Evolutionary conservation across 2,888 invertebrate genomes (phyloP).

Genomic region (Conomelus anceps): DNA sequence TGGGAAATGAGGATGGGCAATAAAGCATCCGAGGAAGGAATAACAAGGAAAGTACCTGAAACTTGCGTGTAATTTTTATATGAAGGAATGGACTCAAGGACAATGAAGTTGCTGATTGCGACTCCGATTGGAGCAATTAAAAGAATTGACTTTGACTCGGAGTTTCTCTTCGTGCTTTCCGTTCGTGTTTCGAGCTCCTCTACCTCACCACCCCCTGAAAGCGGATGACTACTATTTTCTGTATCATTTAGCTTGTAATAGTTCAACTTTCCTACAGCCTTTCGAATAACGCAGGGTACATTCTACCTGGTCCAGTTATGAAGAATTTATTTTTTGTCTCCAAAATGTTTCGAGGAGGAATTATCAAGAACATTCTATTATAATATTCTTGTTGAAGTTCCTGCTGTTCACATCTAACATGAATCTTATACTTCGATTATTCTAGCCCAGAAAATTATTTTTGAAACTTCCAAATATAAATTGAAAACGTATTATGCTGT

Average conservation of each 20-base stretch:
- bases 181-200: background rate
- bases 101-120: background rate
- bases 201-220: too few species aligned
- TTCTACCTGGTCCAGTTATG: background rate
- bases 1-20: background rate
- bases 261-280: background rate
- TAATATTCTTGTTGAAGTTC: too few species aligned
- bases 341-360: background rate
- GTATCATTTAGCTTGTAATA: background rate
- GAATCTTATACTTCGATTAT: too few species aligned
- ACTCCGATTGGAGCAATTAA: background rate
- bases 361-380: too few species aligned
- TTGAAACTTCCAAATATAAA: too few species aligned
- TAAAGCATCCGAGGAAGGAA: background rate
- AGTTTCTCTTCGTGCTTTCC: background rate
- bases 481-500: too few species aligned
- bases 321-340: background rate
- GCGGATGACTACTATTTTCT: background rate
- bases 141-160: background rate
- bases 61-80: background rate
- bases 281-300: background rate
- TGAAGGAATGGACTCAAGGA: background rate
- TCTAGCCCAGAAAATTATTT: too few species aligned
- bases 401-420: too few species aligned
- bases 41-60: background rate